Evolutionary conservation across 2,888 invertebrate species (phyloP), one percentile per base, ranked within the genome.

Genomic region (Chrysodeixis includens): DNA sequence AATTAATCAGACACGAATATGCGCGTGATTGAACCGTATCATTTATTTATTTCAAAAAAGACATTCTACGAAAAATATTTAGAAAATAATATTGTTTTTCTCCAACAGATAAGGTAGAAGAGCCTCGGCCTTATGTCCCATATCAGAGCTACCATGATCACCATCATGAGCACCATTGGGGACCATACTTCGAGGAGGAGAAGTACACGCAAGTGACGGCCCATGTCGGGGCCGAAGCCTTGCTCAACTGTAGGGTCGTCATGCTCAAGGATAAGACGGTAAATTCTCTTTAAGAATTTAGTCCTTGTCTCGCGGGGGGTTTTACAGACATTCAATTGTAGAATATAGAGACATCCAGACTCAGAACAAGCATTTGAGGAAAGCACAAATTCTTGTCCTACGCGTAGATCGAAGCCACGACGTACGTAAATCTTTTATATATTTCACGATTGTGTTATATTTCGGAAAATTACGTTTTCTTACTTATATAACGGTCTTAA

Each of bases 201-300:
- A 96, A 95, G 80, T 95, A 95, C 72, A 95, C 96, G 7, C 95
- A 95, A 82, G 93, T 96, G 76, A 95, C 95, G 14, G 95, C 96
- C 7, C 96, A 97, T 85, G 95, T 96, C 12, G 97, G 96, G 7
- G 95, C 96, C 0, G 96, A 96, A 71, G 96, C 96, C 44, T 90
- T 96, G 71, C 93, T 97, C 66, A 96, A 96, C 81, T 97, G 97
- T 86, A 93, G 97, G 71, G 96, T 97, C 56, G 96, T 96, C 59
- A 97, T 97, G 97, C 95, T 97, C 55, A 96, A 96, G 83, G 97
- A 97, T 78, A 97, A 96, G 91, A 97, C 96, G 93, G 97, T 97
- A 92, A 90, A 83, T 63, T 30, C 44, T 35, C 35, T n/a, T n/a
- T n/a, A n/a, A n/a, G n/a, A n/a, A n/a, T n/a, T n/a, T n/a, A n/a